Conservation (phyloP, 2,797 vertebrate species). For the Triplophysa yarkandensis region DNA sequence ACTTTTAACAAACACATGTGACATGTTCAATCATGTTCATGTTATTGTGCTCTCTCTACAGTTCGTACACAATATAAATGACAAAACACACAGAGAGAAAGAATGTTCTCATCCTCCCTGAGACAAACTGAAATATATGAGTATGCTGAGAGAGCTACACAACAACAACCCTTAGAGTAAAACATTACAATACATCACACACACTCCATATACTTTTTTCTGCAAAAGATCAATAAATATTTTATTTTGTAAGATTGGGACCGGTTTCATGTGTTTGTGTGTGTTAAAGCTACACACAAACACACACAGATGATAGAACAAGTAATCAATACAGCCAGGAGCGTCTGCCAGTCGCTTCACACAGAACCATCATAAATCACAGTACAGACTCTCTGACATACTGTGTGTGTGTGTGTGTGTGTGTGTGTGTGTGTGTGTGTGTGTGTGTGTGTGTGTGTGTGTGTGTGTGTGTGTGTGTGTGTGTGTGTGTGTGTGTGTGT, state of each 20-base stretch:
- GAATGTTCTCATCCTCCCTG: neutral
- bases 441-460: neutral
- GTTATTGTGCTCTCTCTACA: no score
- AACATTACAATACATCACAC: conserved; percentile 1
- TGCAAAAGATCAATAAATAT: neutral
- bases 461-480: neutral
- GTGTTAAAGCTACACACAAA: conserved; percentile 11
- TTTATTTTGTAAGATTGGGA: neutral
- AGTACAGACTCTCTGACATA: neutral
- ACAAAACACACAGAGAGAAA: conserved; percentile 23
- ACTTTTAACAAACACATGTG: no score
- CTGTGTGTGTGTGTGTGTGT: neutral
- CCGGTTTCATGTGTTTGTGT: neutral
- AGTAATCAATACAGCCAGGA: conserved; percentile 34
- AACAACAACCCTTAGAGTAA: neutral
- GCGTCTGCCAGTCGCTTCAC: conserved; percentile 17
- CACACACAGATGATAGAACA: neutral
- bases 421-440: neutral
- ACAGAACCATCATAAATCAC: conserved; percentile 43
- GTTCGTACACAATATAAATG: neutral
- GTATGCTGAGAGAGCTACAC: conserved; percentile 29
- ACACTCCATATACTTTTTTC: neutral
- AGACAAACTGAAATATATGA: conserved; percentile 56
- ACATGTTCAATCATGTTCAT: no score
- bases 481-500: neutral